These are phyloP conservation scores for Paramuricea clavata DNA, from an alignment of 92 coral and sea anemone genomes.

Conservation along the genomic window DNA sequence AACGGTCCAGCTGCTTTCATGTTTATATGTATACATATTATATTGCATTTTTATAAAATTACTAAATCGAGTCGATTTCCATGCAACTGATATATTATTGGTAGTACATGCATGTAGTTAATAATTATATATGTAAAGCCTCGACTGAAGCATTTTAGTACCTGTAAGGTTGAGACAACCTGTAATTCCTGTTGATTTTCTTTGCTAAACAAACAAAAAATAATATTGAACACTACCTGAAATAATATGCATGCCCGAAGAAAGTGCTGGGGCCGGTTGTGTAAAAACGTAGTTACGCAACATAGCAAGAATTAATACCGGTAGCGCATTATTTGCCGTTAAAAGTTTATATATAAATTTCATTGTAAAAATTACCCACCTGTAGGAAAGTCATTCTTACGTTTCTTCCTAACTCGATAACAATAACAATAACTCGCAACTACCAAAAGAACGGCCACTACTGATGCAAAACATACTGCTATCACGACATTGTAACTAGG, in stretches of 20 bases:
- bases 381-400: background rate
- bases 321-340: too few relatives aligned
- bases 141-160: background rate
- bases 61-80: too few relatives aligned
- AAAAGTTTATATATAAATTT: too few relatives aligned
- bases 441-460: background rate
- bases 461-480: conserved; percentile 24
- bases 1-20: too few relatives aligned
- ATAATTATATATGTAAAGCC: too few relatives aligned
- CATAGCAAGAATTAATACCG: too few relatives aligned
- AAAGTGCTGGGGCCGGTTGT: too few relatives aligned
- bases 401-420: background rate
- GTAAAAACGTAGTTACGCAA: too few relatives aligned
- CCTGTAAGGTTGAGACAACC: conserved; percentile 11
- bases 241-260: background rate
- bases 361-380: background rate
- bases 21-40: background rate
- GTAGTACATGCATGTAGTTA: too few relatives aligned
- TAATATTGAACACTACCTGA: background rate
- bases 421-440: background rate
- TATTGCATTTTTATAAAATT: too few relatives aligned
- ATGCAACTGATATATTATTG: too few relatives aligned
- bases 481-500: background rate
- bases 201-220: conserved; percentile 15
- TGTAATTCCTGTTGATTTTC: conserved; percentile 2